These are phyloP conservation scores for Guaruba guarouba DNA, from an alignment of 2,113 vertebrate species.

Conservation along the genomic window DNA sequence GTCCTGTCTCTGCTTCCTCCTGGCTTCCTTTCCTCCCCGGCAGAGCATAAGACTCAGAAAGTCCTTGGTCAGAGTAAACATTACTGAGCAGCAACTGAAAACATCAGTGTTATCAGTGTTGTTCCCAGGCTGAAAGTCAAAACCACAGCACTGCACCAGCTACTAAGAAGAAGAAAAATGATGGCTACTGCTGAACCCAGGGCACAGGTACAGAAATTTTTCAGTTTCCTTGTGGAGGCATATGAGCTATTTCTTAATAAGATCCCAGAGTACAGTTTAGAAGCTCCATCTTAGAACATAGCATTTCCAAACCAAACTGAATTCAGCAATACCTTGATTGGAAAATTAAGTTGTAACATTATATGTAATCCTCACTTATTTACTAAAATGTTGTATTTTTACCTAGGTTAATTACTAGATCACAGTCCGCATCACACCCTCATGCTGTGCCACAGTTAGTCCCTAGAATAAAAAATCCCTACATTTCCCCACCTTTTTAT, in stretches of 20 bases:
- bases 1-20: no score
- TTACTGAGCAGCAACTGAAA: no score
- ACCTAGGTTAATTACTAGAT: not conserved
- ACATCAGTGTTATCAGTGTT: no score
- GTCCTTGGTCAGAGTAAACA: no score
- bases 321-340: not conserved
- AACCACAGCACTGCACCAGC: not conserved
- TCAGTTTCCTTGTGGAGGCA: not conserved
- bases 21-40: no score
- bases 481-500: not conserved
- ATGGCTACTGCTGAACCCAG: not conserved
- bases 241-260: not conserved
- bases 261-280: not conserved
- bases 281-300: not conserved
- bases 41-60: no score
- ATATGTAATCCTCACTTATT: not conserved
- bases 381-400: not conserved
- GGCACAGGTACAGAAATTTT: not conserved
- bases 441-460: not conserved
- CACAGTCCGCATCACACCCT: not conserved
- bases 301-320: not conserved
- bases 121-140: not conserved
- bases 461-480: not conserved
- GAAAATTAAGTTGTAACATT: not conserved
- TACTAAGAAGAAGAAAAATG: not conserved